Conservation (phyloP, 2,888 invertebrate species). For the Rhogogaster chlorosoma region DNA sequence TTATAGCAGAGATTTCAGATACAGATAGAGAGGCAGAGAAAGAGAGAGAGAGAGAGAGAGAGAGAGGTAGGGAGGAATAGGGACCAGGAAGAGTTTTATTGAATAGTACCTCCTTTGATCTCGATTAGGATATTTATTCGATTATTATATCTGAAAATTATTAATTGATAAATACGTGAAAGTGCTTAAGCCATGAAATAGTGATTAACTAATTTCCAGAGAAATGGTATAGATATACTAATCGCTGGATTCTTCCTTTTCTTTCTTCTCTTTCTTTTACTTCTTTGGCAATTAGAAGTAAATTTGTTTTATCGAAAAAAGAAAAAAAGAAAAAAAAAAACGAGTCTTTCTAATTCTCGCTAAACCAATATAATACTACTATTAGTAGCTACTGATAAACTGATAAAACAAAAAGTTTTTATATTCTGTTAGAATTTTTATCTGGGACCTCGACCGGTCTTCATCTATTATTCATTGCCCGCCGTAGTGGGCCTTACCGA, state of each 20-base stretch:
- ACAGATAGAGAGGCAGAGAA: background rate
- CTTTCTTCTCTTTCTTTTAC: background rate
- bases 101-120: background rate
- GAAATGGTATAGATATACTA: background rate
- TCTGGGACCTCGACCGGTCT: conserved; percentile 13
- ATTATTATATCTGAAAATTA: background rate
- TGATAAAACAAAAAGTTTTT: background rate
- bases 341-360: conserved; percentile 7
- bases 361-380: background rate
- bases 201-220: conserved; percentile 1
- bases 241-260: background rate
- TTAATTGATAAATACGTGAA: background rate
- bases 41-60: no score
- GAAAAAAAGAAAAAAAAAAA: background rate
- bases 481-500: conserved; percentile 27
- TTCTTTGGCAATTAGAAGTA: background rate
- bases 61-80: background rate
- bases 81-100: conserved; percentile 4
- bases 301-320: background rate
- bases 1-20: background rate
- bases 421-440: conserved; percentile 27
- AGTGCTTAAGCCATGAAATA: background rate
- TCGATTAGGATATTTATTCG: background rate
- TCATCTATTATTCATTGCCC: conserved; percentile 43
- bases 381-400: background rate